Conservation (phyloP, 1,140 invertebrate species). For the Drosophila novamexicana region DNA sequence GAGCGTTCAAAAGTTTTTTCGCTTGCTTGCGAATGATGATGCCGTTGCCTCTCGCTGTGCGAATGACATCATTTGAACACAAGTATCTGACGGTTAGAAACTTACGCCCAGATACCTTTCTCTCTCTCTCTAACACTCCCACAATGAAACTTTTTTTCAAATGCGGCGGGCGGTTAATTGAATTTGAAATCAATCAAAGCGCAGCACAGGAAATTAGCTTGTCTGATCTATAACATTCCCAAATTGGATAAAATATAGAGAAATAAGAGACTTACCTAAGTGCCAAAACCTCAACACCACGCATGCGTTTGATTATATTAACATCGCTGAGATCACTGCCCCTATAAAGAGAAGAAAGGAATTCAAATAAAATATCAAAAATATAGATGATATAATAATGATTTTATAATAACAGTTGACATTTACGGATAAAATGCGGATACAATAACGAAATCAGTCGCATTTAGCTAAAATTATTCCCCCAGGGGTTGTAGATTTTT, state of each 20-base stretch:
- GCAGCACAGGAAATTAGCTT: conserved; percentile 42
- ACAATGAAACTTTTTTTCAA: conserved; percentile 15
- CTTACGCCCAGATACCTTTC: conserved; percentile 11
- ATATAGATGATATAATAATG: conserved; percentile 32
- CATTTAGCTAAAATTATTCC: not conserved
- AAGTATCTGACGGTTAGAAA: conserved; percentile 41
- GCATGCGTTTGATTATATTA: conserved; percentile 90
- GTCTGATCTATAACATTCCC: conserved; percentile 8
- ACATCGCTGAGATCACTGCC: conserved; percentile 92
- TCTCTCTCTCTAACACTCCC: not conserved
- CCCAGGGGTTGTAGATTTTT: no score
- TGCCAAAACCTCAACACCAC: conserved; percentile 91
- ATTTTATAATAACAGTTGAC: not conserved
- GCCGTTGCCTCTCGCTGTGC: conserved; percentile 40
- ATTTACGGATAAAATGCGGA: not conserved
- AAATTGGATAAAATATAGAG: conserved; percentile 17
- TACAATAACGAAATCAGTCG: not conserved
- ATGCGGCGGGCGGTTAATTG: conserved; percentile 32
- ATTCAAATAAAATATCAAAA: conserved; percentile 6
- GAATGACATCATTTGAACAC: conserved; percentile 49
- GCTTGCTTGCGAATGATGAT: conserved; percentile 57
- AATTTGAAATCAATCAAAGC: conserved; percentile 43
- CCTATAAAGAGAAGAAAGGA: conserved; percentile 86
- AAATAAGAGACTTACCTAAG: conserved; percentile 87
- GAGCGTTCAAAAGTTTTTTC: conserved; percentile 73